Evolutionary conservation across 2,888 invertebrate species (phyloP), one percentile per base, ranked within the genome.

Genomic region (Dione juno): DNA sequence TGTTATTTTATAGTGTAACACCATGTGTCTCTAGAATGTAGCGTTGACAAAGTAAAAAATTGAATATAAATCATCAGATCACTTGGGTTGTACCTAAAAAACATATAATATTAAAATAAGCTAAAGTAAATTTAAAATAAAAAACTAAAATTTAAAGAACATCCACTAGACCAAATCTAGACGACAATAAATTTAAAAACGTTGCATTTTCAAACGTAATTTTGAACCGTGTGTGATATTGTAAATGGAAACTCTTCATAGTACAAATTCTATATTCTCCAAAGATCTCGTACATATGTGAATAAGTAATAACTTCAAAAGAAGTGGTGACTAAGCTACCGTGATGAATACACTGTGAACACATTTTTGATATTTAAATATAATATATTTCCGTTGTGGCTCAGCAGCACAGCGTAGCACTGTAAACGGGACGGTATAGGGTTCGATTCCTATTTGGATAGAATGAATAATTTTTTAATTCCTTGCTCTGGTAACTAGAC

Each of bases 241-340:
- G 66, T 79, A 76, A 77, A 78, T 77, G 78, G 80, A 80, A 80
- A 73, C 77, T 78, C 79, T 69, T 76, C 77, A 77, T 80, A 81
- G 79, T 79, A 78, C 77, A 75, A 79, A 84, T 84, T 84, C 79
- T 83, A 84, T 84, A 85, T 82, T 79, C 81, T 77, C 74, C 72
- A 65, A 79, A 81, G 82, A 72, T 80, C 79, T 80, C 81, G 81
- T 50, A 19, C 35, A n/a, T 54, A 40, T 40, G 77, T 84, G 86
- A 88, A 87, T 85, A 85, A 83, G 81, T 87, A 82, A 86, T 79
- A 78, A 61, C 65, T 57, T 72, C 69, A 66, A 67, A 73, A 59
- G 71, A 73, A 72, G 67, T 63, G 65, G 59, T 52, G 64, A 21
- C 63, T 48, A 54, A 73, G 68, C 71, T 57, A 65, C 69, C 65